Evolutionary conservation across 1,140 invertebrate species (phyloP).

Genomic region (Cherax destructor): DNA sequence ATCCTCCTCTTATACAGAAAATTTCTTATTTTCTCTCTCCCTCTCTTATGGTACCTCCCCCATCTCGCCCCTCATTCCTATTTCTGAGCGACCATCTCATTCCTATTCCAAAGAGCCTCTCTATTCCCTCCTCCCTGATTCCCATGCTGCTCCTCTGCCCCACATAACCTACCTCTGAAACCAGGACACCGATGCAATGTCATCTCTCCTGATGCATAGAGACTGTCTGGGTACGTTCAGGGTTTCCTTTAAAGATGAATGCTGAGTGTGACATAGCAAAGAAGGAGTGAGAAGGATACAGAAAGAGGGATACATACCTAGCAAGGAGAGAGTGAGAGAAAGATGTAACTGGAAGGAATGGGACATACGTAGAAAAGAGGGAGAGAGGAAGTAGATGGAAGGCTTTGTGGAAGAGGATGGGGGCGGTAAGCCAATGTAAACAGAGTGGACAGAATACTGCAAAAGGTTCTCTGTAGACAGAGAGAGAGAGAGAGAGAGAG

Average conservation of each 20-base stretch:
- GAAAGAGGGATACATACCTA: too few relatives aligned
- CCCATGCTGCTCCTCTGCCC: background rate
- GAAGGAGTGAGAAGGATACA: too few relatives aligned
- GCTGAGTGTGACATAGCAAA: background rate
- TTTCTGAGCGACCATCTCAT: background rate
- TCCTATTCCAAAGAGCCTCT: background rate
- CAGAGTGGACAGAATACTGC: too few relatives aligned
- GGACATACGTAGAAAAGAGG: too few relatives aligned
- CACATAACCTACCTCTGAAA: background rate
- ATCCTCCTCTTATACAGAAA: too few relatives aligned
- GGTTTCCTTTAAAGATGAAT: background rate
- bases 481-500: background rate
- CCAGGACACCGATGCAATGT: conserved; percentile 5
- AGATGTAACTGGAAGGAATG: too few relatives aligned
- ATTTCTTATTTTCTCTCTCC: background rate
- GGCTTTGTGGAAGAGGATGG: background rate
- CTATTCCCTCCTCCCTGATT: background rate
- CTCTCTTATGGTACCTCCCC: background rate
- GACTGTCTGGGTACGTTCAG: background rate
- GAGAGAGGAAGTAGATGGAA: too few relatives aligned
- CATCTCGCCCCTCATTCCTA: background rate
- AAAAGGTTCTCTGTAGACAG: background rate
- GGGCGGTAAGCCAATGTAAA: background rate
- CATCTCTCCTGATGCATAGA: conserved; percentile 9
- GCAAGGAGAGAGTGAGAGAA: too few relatives aligned